Evolutionary conservation across 2,113 vertebrate genomes (phyloP).

Genomic region (sheep (Ovis aries)): DNA sequence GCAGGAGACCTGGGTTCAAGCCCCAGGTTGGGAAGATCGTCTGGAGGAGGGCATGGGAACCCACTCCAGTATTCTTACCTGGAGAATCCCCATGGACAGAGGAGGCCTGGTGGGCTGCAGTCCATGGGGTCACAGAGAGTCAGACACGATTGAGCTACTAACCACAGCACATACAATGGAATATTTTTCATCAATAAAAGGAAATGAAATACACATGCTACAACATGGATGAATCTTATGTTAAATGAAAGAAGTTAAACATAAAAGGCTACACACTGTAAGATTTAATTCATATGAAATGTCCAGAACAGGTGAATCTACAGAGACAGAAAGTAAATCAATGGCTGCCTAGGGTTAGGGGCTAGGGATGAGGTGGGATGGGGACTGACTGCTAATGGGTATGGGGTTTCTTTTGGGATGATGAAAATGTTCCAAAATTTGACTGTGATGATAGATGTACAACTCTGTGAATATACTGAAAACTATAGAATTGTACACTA

Average conservation of each 20-base stretch:
- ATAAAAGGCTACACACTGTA: background rate
- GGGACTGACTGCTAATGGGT: background rate
- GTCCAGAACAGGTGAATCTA: background rate
- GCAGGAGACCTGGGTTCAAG: background rate
- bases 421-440: background rate
- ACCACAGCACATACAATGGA: background rate
- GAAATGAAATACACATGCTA: background rate
- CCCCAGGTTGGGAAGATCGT: background rate
- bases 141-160: background rate
- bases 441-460: background rate
- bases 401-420: background rate
- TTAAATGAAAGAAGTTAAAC: background rate
- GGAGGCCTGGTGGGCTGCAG: background rate
- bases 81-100: background rate
- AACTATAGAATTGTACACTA: background rate
- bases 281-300: background rate
- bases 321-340: constrained; percentile 14
- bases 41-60: background rate
- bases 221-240: background rate
- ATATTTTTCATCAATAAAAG: background rate
- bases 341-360: background rate
- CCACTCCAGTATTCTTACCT: background rate
- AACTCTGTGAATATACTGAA: background rate
- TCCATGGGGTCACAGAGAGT: background rate
- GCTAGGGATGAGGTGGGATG: background rate